Base-by-base conservation (phyloP, 1,140 invertebrate genomes). In the Hylyphantes graminicola region DNA sequence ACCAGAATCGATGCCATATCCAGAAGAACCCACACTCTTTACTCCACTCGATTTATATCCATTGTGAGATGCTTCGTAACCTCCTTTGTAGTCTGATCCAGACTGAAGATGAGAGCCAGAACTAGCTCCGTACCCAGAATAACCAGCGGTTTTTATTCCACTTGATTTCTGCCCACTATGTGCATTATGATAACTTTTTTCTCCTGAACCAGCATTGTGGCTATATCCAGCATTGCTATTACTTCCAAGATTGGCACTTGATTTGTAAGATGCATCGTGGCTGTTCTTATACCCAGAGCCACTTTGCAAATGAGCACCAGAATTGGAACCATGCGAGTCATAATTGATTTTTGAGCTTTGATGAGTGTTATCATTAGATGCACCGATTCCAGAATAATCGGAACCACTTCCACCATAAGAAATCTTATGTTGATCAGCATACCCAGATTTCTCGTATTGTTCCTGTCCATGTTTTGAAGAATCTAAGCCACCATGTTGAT, bases 321-420 rank as follows among this genome's bases (percentile, higher is more conserved):
- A 35, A 35, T 35, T 35, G 5, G 35, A 1, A 35, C 35, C 15
- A 7, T 61, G 7, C 59, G 15, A 10, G 59, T 9, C 17, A 15
- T 17, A 61, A 17, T 61, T 61, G 59, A 11, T 61, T 61, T 61
- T 61, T n/a, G 17, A 61, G 15, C 59, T n/a, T 61, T 11, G 15
- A 61, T 61, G 17, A 61, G 15, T 17, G 7, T 11, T 61, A n/a
- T 61, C 17, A 7, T 61, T 17, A 61, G 7, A 35, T 35, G 35
- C 64, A 17, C 64, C 64, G 21, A 67, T 67, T 67, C 64, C 64
- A 67, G 64, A 21, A 67, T 67, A 67, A 12, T 67, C 64, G 9
- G 64, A 35, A 51, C 53, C 53, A 57, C 72, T 55, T 57, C 53
- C 21, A 67, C n/a, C 64, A 7, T 21, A n/a, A n/a, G 12, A 35